Evolutionary conservation across 2,888 invertebrate species (phyloP), one percentile per base, ranked within the genome.

Genomic region (Drosophila suboccidentalis): DNA sequence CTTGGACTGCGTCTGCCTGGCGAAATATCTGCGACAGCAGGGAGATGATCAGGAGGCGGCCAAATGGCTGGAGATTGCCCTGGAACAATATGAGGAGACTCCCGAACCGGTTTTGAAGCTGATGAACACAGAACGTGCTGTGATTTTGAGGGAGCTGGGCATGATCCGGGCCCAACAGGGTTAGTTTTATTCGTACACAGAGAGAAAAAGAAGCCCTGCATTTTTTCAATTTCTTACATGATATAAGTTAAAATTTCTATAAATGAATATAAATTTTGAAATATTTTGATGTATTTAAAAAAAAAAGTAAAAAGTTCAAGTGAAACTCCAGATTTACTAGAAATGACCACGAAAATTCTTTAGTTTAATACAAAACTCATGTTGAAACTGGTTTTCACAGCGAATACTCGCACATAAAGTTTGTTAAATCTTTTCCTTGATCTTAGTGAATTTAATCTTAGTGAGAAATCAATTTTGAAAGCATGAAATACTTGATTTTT

Each of bases 1-100:
- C 0, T 47, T 69, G 4, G 84, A 82, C 26, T 84, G 78, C 32
- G 4, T 78, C 5, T 59, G 57, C 6, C 9, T 87, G 64, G 82
- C 62, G 6, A 43, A 29, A 9, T 58, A 75, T 32, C 36, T 82
- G 17, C 11, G 39, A 1, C 8, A 15, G 0, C 26, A 15, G 9
- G 29, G 60, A 0, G 11, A 71, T 2, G 3, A 47, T 0, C 10
- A 36, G 0, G 19, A 6, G 19, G 70, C 85, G 1, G 9, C n/a
- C 13, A 58, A 51, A 1, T 84, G 85, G 85, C 13, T 73, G 0
- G 29, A 62, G n/a, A 9, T 73, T 5, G 71, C 78, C 1, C 13
- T 75, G 13, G 36, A 73, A 1, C 68, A 34, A 3, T 82, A 72
- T 11, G 55, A 69, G 0, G 26, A 46, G 0, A 49, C 46, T 0